Base-by-base conservation (phyloP, 2,113 vertebrate genomes). In the Pyrgilauda ruficollis region DNA sequence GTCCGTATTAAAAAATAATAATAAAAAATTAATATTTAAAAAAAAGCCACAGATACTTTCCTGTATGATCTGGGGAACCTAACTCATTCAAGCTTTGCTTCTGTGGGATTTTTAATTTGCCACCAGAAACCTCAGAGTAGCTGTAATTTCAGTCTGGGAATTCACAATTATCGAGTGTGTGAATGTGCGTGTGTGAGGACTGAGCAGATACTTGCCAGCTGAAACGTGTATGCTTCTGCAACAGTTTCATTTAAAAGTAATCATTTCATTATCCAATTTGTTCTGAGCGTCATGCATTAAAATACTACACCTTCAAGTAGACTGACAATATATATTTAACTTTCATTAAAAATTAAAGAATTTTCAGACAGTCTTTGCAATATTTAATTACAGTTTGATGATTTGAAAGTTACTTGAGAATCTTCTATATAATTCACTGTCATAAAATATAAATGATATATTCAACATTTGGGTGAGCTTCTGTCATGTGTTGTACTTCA, bases 331-430 rank as follows among this genome's bases (percentile, higher is more conserved):
- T 91, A 88, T 90, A 96, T 94, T 96, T 97, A 97, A 96, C 76
- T 93, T 97, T 95, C 97, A 97, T 94, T 68, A 96, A 97, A 97
- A 96, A 95, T 85, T 96, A 87, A 96, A 96, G 94, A 94, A 96
- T 94, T 90, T 97, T 97, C 89, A 95, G 93, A 95, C 87, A 96
- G 94, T 95, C 91, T 96, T 94, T 87, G 78, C 79, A 96, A 94
- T 94, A 97, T 94, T 97, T 98, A 98, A 97, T 97, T 97, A 95
- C 95, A 97, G 94, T 82, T 90, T 79, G 86, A 95, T 89, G 96
- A 96, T 97, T 92, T 87, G 89, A 97, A 97, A 91, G 94, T 95
- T 97, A 92, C 92, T 95, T 68, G 72, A 96, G 74, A 97, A 95
- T 92, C 93, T 79, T 92, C 93, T 96, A 66, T 97, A 96, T 97